A percentile compares a stretch with the other conserved stretches of the same genome.
Evolutionary conservation across 1,140 invertebrate genomes (phyloP).

Genomic region (Teleogryllus occipitalis): DNA sequence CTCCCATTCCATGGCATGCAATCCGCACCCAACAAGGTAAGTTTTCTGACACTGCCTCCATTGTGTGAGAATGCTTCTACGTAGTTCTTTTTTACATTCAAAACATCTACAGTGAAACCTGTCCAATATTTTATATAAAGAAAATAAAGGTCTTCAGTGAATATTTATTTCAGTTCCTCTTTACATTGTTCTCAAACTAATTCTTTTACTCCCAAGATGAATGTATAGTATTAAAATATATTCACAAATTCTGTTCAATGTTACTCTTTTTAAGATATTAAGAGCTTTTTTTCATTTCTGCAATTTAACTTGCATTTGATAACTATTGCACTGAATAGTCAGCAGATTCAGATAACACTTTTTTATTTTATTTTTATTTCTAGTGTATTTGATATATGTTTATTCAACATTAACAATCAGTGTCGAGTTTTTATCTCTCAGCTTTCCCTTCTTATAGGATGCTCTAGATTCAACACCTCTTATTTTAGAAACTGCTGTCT

Average conservation of each 20-base stretch:
- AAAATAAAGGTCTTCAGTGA: background rate
- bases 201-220: no score
- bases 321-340: background rate
- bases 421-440: slow-evolving; percentile 20
- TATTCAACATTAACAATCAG: background rate
- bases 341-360: background rate
- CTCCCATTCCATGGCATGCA: slow-evolving; percentile 87
- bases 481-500: slow-evolving; percentile 25
- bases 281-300: background rate
- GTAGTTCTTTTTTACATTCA: background rate
- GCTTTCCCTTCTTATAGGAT: slow-evolving; percentile 25
- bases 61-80: background rate
- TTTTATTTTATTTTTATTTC: background rate
- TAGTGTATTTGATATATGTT: background rate
- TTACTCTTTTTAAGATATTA: background rate
- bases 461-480: slow-evolving; percentile 19
- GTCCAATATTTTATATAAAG: background rate
- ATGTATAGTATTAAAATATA: no score
- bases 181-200: no score
- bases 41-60: slow-evolving; percentile 16
- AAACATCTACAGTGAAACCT: background rate
- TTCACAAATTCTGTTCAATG: background rate
- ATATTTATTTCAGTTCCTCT: background rate
- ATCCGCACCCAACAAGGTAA: slow-evolving; percentile 83
- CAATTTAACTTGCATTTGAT: background rate